These are phyloP conservation scores for Pangasius krempfi DNA, from an alignment of 2,797 vertebrate species.

Conservation along the genomic window DNA sequence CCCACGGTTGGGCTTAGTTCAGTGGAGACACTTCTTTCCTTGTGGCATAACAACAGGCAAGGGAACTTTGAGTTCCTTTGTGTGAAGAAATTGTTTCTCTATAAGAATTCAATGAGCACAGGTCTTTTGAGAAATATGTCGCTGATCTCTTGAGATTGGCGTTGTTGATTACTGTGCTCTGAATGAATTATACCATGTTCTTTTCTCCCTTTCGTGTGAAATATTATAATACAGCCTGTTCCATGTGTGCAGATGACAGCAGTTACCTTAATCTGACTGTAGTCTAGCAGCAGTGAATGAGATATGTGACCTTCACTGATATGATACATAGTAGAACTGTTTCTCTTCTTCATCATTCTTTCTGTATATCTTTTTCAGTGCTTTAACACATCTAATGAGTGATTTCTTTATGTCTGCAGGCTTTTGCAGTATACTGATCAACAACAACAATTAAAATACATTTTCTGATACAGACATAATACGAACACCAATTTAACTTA, in stretches of 20 bases:
- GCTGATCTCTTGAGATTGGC: neutral
- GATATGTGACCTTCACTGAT: neutral
- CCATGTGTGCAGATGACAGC: neutral
- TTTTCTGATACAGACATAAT: neutral
- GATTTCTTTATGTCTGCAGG: neutral
- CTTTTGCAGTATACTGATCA: neutral
- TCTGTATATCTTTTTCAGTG: neutral
- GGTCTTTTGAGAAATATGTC: constrained; percentile 26
- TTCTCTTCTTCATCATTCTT: neutral
- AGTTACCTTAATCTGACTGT: neutral
- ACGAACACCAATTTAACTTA: neutral
- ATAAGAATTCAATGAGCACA: neutral
- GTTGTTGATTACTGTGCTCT: constrained; percentile 33
- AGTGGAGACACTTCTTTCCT: constrained; percentile 38
- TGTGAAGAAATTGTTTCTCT: constrained; percentile 41
- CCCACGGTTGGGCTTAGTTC: constrained; percentile 34
- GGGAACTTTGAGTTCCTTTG: constrained; percentile 38
- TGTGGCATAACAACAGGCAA: constrained; percentile 30
- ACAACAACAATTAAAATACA: too few species aligned
- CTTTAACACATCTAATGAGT: neutral
- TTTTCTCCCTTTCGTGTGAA: neutral
- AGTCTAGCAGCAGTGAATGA: neutral
- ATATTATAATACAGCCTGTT: constrained; percentile 28
- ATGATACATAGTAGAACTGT: neutral
- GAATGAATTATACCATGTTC: constrained; percentile 36